These are phyloP conservation scores for Drosophila teissieri DNA, from an alignment of 1,140 invertebrate species.

Conservation along the genomic window DNA sequence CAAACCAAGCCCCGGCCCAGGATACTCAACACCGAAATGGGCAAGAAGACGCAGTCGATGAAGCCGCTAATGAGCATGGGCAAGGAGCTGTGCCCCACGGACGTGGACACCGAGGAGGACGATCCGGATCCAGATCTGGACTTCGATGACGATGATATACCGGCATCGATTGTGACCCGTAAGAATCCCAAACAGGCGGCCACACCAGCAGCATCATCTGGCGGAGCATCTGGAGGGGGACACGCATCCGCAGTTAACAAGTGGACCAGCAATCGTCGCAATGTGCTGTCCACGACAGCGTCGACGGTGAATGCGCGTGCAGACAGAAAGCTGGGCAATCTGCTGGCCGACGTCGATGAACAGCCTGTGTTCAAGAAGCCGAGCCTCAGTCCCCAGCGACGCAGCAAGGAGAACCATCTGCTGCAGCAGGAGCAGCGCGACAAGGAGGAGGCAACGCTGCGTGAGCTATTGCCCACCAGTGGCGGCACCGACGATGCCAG, in stretches of 20 bases:
- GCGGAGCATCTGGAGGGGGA: not conserved
- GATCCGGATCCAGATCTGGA: conserved; percentile 51
- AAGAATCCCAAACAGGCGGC: not conserved
- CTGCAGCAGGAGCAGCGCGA: conserved; percentile 13
- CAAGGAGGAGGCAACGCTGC: conserved; percentile 1
- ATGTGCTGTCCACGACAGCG: conserved; percentile 50
- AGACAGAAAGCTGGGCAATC: conserved; percentile 56
- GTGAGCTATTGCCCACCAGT: not conserved
- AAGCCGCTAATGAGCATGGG: conserved; percentile 76
- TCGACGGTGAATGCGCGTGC: conserved; percentile 36
- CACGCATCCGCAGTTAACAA: not conserved
- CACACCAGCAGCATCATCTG: conserved; percentile 1
- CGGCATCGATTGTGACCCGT: conserved; percentile 21
- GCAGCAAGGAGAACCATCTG: conserved; percentile 34
- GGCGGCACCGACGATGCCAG: not conserved
- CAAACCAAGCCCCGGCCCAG: conserved; percentile 70
- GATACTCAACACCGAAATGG: conserved; percentile 78
- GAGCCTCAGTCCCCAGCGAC: conserved; percentile 21
- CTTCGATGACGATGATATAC: conserved; percentile 41
- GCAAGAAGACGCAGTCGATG: conserved; percentile 68
- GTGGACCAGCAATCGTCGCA: conserved; percentile 1
- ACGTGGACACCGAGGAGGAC: conserved; percentile 58
- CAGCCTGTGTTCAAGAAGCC: conserved; percentile 67
- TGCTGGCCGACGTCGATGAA: conserved; percentile 47
- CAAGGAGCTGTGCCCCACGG: conserved; percentile 64